Evolutionary conservation across 2,797 vertebrate genomes (phyloP).

Genomic region (Zalophus californianus): DNA sequence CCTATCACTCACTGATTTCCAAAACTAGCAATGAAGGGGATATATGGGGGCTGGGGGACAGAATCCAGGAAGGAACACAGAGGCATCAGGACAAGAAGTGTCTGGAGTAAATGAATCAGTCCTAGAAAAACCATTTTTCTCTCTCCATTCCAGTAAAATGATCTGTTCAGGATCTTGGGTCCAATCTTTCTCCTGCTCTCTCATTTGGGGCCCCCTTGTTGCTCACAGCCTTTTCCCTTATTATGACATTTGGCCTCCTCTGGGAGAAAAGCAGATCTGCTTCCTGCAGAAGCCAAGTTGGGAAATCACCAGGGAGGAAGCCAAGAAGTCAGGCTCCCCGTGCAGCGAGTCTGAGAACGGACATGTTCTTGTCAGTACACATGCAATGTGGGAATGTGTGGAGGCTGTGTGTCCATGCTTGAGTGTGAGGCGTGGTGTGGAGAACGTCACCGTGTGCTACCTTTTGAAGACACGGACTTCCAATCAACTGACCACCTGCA

Average conservation of each 20-base stretch:
- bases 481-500: not conserved
- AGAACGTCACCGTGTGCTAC: not conserved
- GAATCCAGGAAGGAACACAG: slow-evolving; percentile 69
- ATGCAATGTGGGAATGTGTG: not conserved
- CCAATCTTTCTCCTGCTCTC: slow-evolving; percentile 58
- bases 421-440: not conserved
- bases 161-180: slow-evolving; percentile 59
- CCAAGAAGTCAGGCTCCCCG: slow-evolving; percentile 63
- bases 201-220: slow-evolving; percentile 50
- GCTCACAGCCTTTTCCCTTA: slow-evolving; percentile 70
- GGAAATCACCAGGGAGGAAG: slow-evolving; percentile 82
- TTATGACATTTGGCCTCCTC: slow-evolving; percentile 79
- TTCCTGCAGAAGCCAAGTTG: slow-evolving; percentile 80
- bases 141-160: slow-evolving; percentile 46
- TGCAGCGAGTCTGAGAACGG: slow-evolving; percentile 64
- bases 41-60: slow-evolving; percentile 36
- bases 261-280: slow-evolving; percentile 80
- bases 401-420: not conserved
- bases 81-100: slow-evolving; percentile 46
- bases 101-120: slow-evolving; percentile 14
- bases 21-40: slow-evolving; percentile 80
- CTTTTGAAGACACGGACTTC: not conserved
- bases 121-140: not conserved
- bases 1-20: slow-evolving; percentile 83
- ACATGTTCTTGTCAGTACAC: not conserved